A percentile compares a stretch with the other conserved stretches of the same genome.
These are phyloP conservation scores for Pandemis corylana DNA, from an alignment of 2,888 invertebrate species.

Conservation along the genomic window DNA sequence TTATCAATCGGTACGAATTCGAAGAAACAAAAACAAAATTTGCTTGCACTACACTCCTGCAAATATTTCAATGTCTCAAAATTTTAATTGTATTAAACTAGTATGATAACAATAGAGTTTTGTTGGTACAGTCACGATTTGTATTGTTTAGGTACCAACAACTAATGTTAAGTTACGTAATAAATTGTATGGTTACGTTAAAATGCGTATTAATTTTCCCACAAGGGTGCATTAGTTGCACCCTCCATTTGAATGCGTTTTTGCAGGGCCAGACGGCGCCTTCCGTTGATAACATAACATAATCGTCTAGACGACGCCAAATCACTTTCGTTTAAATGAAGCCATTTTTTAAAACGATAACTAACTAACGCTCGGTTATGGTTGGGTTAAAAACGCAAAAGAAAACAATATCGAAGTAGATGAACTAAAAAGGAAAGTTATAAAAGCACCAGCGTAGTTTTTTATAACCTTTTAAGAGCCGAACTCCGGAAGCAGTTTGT, in stretches of 20 bases:
- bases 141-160: too few species aligned
- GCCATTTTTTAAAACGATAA: slow-evolving; percentile 34
- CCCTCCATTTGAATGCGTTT: slow-evolving; percentile 41
- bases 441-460: slow-evolving; percentile 43
- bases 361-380: neutral
- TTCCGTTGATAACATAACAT: slow-evolving; percentile 41
- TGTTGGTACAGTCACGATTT: too few species aligned
- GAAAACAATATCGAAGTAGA: slow-evolving; percentile 15
- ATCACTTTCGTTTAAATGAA: slow-evolving; percentile 21
- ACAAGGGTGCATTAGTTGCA: slow-evolving; percentile 20
- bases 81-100: neutral
- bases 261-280: slow-evolving; percentile 44
- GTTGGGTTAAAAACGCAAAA: neutral
- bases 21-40: slow-evolving; percentile 17
- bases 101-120: too few species aligned
- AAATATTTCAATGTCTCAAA: neutral
- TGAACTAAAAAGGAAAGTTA: slow-evolving; percentile 40
- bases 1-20: slow-evolving; percentile 22
- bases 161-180: neutral
- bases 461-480: slow-evolving; percentile 54
- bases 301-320: slow-evolving; percentile 45
- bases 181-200: slow-evolving; percentile 12
- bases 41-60: neutral
- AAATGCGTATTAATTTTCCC: slow-evolving; percentile 1
- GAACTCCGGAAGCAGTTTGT: slow-evolving; percentile 60